These are phyloP conservation scores for Macropodus opercularis DNA, from an alignment of 2,797 vertebrate genomes.

Conservation along the genomic window DNA sequence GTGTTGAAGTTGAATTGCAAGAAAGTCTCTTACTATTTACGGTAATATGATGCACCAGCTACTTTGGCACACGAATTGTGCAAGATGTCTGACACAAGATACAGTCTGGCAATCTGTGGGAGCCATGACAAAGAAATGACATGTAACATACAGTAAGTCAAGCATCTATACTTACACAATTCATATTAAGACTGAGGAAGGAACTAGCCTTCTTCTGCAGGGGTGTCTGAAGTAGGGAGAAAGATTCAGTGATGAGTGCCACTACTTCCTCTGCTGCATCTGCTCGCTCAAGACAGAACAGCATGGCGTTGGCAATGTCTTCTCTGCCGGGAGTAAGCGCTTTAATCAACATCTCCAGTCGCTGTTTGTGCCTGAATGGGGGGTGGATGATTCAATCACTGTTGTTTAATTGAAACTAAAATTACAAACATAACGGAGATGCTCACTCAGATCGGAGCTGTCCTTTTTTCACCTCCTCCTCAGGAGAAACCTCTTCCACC, in stretches of 20 bases:
- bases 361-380: conserved; percentile 76
- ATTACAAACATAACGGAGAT: background rate
- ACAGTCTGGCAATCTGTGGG: conserved; percentile 81
- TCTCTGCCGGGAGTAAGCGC: conserved; percentile 78
- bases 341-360: conserved; percentile 76
- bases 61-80: conserved; percentile 88
- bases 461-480: conserved; percentile 85
- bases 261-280: conserved; percentile 87
- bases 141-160: background rate
- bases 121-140: background rate
- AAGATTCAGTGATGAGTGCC: conserved; percentile 78
- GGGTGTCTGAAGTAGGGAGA: conserved; percentile 79
- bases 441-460: conserved; percentile 84
- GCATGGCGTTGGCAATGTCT: conserved; percentile 79
- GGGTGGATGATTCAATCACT: background rate
- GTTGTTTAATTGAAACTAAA: too few relatives aligned
- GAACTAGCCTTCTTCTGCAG: conserved; percentile 81
- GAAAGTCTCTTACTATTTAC: conserved; percentile 82
- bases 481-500: conserved; percentile 61
- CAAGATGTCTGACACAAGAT: conserved; percentile 85
- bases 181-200: background rate
- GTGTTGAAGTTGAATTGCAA: background rate
- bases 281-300: conserved; percentile 83
- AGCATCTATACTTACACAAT: background rate
- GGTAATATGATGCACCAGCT: conserved; percentile 84